These are phyloP conservation scores for Telmatochromis brachygnathus DNA, from an alignment of 2,113 vertebrate species.

Conservation along the genomic window DNA sequence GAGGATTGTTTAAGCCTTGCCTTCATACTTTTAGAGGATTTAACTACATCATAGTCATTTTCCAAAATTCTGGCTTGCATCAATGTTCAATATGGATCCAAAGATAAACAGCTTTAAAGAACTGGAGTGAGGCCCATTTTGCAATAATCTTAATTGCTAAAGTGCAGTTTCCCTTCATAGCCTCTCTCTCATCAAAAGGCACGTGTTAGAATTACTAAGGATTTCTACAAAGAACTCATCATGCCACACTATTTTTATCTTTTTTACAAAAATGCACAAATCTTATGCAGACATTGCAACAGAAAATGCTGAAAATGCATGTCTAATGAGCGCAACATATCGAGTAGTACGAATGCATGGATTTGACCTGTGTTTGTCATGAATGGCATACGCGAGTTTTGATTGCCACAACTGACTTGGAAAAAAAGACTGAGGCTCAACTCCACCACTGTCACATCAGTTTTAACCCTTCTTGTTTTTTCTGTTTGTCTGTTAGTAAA, in stretches of 20 bases:
- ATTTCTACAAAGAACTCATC: background rate
- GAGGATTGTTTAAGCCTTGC: background rate
- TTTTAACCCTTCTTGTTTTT: background rate
- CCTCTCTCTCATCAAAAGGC: background rate
- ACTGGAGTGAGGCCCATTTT: background rate
- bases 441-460: background rate
- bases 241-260: background rate
- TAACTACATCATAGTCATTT: background rate
- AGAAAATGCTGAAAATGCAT: background rate
- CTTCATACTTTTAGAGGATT: background rate
- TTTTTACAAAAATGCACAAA: background rate
- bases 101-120: background rate
- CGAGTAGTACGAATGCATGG: background rate
- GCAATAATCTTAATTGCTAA: background rate
- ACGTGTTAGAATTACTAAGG: conserved; percentile 12
- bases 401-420: background rate
- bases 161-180: background rate
- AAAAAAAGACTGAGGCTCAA: background rate
- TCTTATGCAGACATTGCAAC: background rate
- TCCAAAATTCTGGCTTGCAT: background rate
- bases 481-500: background rate
- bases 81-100: background rate
- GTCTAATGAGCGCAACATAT: background rate
- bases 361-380: background rate
- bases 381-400: background rate